Evolutionary conservation across 2,888 invertebrate genomes (phyloP), one percentile per base, ranked within the genome.

Genomic region (Linyphia triangularis): DNA sequence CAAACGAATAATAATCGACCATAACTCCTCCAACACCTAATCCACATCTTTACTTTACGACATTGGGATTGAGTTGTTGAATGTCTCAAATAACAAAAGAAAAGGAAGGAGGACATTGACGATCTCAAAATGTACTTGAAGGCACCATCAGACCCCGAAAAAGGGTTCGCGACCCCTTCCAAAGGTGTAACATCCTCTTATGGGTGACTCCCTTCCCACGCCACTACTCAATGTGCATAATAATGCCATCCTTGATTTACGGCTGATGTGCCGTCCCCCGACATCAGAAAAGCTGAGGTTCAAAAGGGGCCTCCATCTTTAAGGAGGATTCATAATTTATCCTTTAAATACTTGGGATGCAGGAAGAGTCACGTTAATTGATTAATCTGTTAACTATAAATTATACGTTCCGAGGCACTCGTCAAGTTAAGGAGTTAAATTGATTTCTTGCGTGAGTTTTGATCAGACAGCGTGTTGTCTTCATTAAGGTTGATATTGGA

Each of bases 171-270:
- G 72, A 61, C 82, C 82, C 82, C 69, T 82, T 24, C 24, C 0
- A 30, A 37, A 69, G 70, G 61, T 72, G 72, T 72, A 61, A 61
- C 40, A 61, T 72, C 43, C 72, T 63, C 37, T 43, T 59, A 30
- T 16, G 72, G 59, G 72, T 82, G 82, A 57, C 43, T 61, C 43
- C 26, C 43, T 61, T 82, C 82, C 82, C 82, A 82, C 82, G 72
- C 72, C 22, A 13, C 43, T 26, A 26, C 40, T 70, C 81, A 4
- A 24, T 22, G 24, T 72, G 82, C 61, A 82, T 72, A 82, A 59
- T 72, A 70, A 82, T 72, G 73, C 30, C 63, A n/a, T 13, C 33
- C 61, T 77, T 77, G 77, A 77, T 77, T 77, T 77, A 77, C 77
- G 63, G 61, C 61, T 33, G 73, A 59, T 30, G 59, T 57, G n/a